Base-by-base conservation (phyloP, 2,888 invertebrate species). In the Nemotelus nigrinus region DNA sequence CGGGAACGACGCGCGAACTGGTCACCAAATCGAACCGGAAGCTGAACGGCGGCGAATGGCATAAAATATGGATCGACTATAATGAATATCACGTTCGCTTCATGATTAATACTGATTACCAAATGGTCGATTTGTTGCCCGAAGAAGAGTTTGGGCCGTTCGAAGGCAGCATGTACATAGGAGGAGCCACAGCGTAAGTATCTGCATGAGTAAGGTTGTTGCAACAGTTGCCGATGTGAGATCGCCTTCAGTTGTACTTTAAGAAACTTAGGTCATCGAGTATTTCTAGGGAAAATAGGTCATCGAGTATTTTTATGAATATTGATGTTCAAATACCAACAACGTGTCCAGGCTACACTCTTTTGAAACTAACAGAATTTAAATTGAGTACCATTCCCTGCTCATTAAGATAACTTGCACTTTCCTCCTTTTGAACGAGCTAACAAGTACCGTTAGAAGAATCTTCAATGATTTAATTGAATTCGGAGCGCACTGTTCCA, bases 51-150 rank as follows among this genome's bases (percentile, higher is more conserved):
- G 97, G 97, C 1, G 96, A 96, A 85, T 98, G 97, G 98, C 97
- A 98, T 86, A 96, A 96, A 88, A 93, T 97, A 81, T 95, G 96
- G 94, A 95, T 98, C 80, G 97, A 97, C 88, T 96, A 96, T 85
- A 96, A 97, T 87, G 93, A 94, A 85, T 95, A 96, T 86, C 97
- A 97, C 85, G 96, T 97, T 53, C 89, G 96, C 80, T 96, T 97
- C 84, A 96, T 96, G 93, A 93, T 97, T 81, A 97, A 97, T 84
- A 94, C 94, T 53, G 94, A 96, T 84, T 94, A 92, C 83, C 92
- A 94, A 88, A 96, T 96, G 94, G 92, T 96, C 43, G 94, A 96
- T 87, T 88, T 96, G 77, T 88, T 93, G 81, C 90, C 93, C 8
- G 95, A 95, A 85, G 95, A 96, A 85, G 94, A 96, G 84, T 96